Conservation (phyloP, 2,797 vertebrate species). For the Limosa lapponica region DNA sequence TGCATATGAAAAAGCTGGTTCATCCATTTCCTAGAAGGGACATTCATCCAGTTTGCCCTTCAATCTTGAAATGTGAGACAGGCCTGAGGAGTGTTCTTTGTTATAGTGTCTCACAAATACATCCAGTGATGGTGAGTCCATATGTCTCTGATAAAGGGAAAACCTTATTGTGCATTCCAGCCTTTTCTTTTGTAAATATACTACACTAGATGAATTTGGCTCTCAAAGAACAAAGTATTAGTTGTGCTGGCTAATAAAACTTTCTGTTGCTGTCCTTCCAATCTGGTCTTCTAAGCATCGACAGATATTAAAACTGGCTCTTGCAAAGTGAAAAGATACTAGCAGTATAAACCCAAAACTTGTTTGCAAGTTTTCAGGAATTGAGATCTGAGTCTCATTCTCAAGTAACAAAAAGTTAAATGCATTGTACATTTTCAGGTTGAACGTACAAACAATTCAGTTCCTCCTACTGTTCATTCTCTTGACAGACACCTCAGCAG, state of each 20-base stretch:
- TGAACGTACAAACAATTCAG: neutral
- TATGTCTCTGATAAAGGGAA: slow-evolving; percentile 75
- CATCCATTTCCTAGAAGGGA: slow-evolving; percentile 64
- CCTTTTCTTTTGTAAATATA: slow-evolving; percentile 73
- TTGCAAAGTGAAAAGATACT: slow-evolving; percentile 64
- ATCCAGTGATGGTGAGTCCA: slow-evolving; percentile 64
- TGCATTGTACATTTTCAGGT: slow-evolving; percentile 3
- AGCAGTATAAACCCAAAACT: neutral
- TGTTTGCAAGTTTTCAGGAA: slow-evolving; percentile 31
- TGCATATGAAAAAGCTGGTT: slow-evolving; percentile 61
- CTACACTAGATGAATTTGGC: slow-evolving; percentile 71
- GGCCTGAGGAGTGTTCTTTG: slow-evolving; percentile 65
- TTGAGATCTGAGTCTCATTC: slow-evolving; percentile 21
- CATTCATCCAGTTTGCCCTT: slow-evolving; percentile 62
- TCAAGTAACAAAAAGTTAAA: slow-evolving; percentile 24
- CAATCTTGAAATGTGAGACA: slow-evolving; percentile 67
- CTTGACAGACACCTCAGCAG: slow-evolving; percentile 28
- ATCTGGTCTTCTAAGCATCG: slow-evolving; percentile 65
- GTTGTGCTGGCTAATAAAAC: slow-evolving; percentile 73
- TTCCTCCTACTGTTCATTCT: neutral
- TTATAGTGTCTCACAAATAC: slow-evolving; percentile 64
- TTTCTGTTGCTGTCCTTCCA: slow-evolving; percentile 41
- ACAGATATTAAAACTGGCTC: slow-evolving; percentile 71
- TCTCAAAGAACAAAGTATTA: slow-evolving; percentile 73
- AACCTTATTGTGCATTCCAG: slow-evolving; percentile 71